phyloP scores from a whole-genome alignment of 2,888 invertebrate species.

The Philhelius pedissequus region DNA sequence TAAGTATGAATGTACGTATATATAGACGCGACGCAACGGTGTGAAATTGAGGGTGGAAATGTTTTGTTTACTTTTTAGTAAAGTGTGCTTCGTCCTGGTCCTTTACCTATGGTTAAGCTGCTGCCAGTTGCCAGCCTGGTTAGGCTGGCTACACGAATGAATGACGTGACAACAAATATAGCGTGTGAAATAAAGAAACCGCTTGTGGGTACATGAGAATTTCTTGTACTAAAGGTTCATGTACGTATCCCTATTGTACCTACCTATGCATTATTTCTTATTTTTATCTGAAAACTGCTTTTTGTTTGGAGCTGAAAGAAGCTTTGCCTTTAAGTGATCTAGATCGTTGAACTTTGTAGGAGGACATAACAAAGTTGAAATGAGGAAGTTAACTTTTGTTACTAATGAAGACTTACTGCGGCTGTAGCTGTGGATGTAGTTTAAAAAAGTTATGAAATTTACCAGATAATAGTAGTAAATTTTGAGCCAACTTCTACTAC shows the following conservation, averaged over 20 bases:
- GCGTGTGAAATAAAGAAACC: slow-evolving; percentile 38
- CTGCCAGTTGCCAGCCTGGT: neutral
- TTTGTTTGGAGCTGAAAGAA: neutral
- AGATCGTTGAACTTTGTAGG: slow-evolving; percentile 39
- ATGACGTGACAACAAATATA: slow-evolving; percentile 54
- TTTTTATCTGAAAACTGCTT: neutral
- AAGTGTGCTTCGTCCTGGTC: slow-evolving; percentile 23
- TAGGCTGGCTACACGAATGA: slow-evolving; percentile 36
- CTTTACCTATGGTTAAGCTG: slow-evolving; percentile 44
- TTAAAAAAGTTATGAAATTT: too few species aligned
- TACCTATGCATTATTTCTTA: neutral
- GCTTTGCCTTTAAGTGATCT: slow-evolving; percentile 2
- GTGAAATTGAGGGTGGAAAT: neutral
- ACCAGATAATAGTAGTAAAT: too few species aligned
- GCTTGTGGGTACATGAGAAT: slow-evolving; percentile 11
- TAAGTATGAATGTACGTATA: neutral
- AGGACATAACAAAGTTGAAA: neutral
- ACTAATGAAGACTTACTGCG: neutral
- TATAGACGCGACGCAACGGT: neutral
- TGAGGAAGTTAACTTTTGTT: neutral
- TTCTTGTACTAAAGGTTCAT: neutral
- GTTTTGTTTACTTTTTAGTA: slow-evolving; percentile 60
- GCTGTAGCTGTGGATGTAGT: too few species aligned
- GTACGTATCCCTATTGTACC: too few species aligned
- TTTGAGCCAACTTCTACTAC: too few species aligned